Percentiles rank a stretch among this genome's conserved stretches.
Evolutionary conservation across 2,113 vertebrate genomes (phyloP).

Genomic region (Catharus bicknelli): DNA sequence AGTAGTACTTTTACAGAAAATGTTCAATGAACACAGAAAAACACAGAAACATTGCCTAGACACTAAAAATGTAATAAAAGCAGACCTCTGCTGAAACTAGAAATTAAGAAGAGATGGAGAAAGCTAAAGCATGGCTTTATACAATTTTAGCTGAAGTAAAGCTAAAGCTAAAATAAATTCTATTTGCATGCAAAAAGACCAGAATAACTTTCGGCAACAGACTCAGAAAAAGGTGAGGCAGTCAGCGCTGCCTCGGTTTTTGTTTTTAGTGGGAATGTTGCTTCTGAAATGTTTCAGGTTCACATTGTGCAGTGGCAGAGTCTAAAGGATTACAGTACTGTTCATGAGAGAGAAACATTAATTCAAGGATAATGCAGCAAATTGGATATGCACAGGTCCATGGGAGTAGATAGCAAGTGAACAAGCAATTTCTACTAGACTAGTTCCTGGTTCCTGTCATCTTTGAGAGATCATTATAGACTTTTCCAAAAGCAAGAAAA

Average conservation of each 20-base stretch:
- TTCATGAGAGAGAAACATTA: background rate
- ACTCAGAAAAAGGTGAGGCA: background rate
- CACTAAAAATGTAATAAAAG: background rate
- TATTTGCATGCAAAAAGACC: background rate
- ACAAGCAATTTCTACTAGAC: background rate
- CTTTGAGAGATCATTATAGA: background rate
- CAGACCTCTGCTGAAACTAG: background rate
- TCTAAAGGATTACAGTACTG: background rate
- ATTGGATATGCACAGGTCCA: rapidly evolving
- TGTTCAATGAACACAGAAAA: background rate
- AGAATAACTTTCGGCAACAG: background rate
- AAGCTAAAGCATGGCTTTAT: background rate
- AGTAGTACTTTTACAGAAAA: background rate
- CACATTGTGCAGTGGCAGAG: background rate
- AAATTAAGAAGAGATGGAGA: background rate
- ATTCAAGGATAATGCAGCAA: background rate
- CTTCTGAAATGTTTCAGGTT: background rate
- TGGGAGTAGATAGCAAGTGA: background rate
- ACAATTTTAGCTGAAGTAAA: background rate
- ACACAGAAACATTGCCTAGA: background rate
- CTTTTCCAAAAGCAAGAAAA: background rate
- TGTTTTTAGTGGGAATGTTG: background rate
- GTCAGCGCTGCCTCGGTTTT: background rate
- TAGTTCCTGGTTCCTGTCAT: background rate
- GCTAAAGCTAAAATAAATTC: background rate